A percentile compares a stretch with the other conserved stretches of the same genome.
Evolutionary conservation across 2,113 vertebrate species (phyloP).

Genomic region (Phrynosoma platyrhinos): DNA sequence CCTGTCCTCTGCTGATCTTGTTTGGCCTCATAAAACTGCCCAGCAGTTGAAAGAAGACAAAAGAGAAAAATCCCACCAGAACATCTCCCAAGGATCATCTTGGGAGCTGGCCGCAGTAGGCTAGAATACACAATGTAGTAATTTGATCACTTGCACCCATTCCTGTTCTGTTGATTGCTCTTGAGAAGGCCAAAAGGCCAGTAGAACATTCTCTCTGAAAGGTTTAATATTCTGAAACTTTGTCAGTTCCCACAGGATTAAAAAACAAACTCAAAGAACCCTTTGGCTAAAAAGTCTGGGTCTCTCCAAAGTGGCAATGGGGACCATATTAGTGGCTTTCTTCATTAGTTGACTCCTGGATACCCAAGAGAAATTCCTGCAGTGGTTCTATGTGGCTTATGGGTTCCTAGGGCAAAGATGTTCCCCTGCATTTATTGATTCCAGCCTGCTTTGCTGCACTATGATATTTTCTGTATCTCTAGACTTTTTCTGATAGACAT

Average conservation of each 20-base stretch:
- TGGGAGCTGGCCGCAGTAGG: rapidly evolving
- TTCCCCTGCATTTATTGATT: neutral
- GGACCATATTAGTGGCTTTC: neutral
- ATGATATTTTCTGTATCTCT: neutral
- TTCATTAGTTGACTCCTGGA: neutral
- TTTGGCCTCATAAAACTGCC: neutral
- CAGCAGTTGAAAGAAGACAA: neutral
- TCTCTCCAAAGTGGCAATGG: neutral
- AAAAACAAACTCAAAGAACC: neutral
- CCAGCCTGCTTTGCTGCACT: neutral
- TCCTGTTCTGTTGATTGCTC: neutral
- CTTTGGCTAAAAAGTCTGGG: constrained; percentile 24
- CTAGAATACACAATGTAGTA: neutral
- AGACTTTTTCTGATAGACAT: neutral
- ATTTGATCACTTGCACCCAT: neutral
- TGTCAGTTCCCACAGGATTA: constrained; percentile 3
- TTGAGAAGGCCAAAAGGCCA: neutral
- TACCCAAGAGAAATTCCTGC: neutral
- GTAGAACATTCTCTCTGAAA: neutral
- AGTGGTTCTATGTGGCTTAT: neutral
- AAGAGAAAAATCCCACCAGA: neutral
- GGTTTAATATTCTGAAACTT: neutral
- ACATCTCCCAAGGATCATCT: rapidly evolving
- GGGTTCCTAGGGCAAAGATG: neutral
- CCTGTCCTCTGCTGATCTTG: neutral